Evolutionary conservation across 1,140 invertebrate species (phyloP).

Genomic region (Frieseomelitta varia): DNA sequence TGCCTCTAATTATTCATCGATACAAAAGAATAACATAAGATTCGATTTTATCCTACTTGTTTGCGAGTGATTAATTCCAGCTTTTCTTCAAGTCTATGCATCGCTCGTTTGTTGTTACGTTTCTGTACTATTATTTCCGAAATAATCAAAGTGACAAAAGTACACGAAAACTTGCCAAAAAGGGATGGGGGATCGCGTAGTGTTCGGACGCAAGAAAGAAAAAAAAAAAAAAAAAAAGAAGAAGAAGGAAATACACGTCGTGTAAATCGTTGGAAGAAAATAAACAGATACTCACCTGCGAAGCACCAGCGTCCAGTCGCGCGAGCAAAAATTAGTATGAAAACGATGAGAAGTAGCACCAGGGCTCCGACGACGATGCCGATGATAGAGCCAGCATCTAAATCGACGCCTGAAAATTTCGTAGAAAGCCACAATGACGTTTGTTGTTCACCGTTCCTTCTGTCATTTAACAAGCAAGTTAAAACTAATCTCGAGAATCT

Average conservation of each 20-base stretch:
- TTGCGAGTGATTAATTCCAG: not conserved
- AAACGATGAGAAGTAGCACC: slow-evolving; percentile 85
- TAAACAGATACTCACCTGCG: slow-evolving; percentile 85
- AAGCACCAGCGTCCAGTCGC: slow-evolving; percentile 92
- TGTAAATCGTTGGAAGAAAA: not conserved
- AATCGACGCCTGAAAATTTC: slow-evolving; percentile 83
- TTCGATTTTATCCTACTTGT: not conserved
- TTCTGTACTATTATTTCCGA: not conserved
- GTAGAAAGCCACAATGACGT: slow-evolving; percentile 5
- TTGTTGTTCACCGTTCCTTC: not conserved
- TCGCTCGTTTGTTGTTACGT: not conserved
- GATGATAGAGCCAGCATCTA: slow-evolving; percentile 88
- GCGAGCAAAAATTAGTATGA: slow-evolving; percentile 88
- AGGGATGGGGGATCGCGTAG: slow-evolving; percentile 4
- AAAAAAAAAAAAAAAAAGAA: not conserved
- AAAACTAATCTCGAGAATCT: not conserved
- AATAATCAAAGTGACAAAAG: not conserved
- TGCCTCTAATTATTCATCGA: not conserved
- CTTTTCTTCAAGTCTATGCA: not conserved
- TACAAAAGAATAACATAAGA: not conserved
- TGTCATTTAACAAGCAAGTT: not conserved
- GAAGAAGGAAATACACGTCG: not conserved
- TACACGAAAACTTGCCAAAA: slow-evolving; percentile 42
- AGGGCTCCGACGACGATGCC: slow-evolving; percentile 88
- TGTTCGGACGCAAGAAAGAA: not conserved